Base-by-base conservation (phyloP, 2,113 vertebrate genomes). In the Lasiurus borealis region DNA sequence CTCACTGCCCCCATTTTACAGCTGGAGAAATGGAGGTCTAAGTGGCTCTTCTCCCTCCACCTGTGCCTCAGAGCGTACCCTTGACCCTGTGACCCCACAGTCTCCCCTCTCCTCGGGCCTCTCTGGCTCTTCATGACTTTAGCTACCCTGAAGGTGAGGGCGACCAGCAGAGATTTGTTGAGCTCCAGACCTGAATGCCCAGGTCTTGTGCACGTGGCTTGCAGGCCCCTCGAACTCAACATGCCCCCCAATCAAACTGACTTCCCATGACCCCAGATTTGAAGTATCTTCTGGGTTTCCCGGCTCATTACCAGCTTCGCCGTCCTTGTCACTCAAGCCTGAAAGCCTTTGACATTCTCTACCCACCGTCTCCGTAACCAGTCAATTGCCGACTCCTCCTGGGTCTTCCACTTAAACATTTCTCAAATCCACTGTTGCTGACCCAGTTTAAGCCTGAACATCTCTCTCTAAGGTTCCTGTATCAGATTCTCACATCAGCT, bases 321-420 rank as follows among this genome's bases (percentile, higher is more conserved):
- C 3, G 34, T 85, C 88, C 88, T 69, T 90, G 85, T 87, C 90
- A 77, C 88, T 97, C 81, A 94, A 92, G 73, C 54, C 94, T 25
- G 34, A 82, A 77, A 87, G 52, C 46, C 64, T 92, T 23, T 71
- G 91, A 90, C 78, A 25, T 52, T 40, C 44, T 57, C 64, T 50
- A 16, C 18, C 59, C 1, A 0, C 44, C 16, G 12, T 36, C 16
- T 14, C 19, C 21, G 13, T 25, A n/a, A 40, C 50, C 27, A 44
- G 34, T 57, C 83, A 84, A 4, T 15, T n/a, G 44, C 71, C 16
- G 18, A 25, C n/a, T 82, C 80, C 85, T 73, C 18, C 54, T n/a
- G 10, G n/a, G 36, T 25, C 88, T 68, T 68, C 46, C 72, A 64
- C 27, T 66, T 72, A 52, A 81, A 16, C 44, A 52, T 73, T 93